These are phyloP conservation scores for Coenobita brevimanus DNA, from an alignment of 1,140 invertebrate species.

Conservation along the genomic window DNA sequence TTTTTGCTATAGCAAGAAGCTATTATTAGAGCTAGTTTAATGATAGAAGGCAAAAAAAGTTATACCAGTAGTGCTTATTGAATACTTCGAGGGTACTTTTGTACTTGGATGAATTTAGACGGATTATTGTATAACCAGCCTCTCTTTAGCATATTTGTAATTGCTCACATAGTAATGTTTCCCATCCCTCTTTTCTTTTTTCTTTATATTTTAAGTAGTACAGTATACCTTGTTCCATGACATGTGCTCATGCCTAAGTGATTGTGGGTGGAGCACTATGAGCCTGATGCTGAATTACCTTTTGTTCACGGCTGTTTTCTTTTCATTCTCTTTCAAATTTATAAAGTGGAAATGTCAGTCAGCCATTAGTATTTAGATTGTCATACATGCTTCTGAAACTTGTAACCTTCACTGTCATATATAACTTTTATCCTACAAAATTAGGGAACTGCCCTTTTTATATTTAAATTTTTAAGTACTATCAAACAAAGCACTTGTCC, in stretches of 20 bases:
- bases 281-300: constrained; percentile 51
- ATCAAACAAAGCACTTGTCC: constrained; percentile 31
- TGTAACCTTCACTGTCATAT: neutral
- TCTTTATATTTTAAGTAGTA: constrained; percentile 48
- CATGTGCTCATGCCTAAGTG: constrained; percentile 63
- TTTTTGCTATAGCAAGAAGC: constrained; percentile 58
- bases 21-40: constrained; percentile 60
- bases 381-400: neutral
- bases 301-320: constrained; percentile 1
- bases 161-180: constrained; percentile 60
- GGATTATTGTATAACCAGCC: constrained; percentile 57
- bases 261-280: constrained; percentile 51
- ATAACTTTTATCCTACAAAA: constrained; percentile 27
- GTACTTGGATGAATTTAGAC: constrained; percentile 55
- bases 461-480: constrained; percentile 37
- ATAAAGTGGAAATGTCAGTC: neutral
- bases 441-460: constrained; percentile 16
- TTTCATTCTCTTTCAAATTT: neutral
- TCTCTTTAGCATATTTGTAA: constrained; percentile 54
- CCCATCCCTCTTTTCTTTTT: constrained; percentile 19
- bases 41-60: constrained; percentile 48
- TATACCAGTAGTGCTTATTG: constrained; percentile 58
- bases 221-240: constrained; percentile 63
- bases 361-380: constrained; percentile 14
- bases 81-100: constrained; percentile 57